These are phyloP conservation scores for Campoletis sonorensis DNA, from an alignment of 1,140 invertebrate species.

Conservation along the genomic window DNA sequence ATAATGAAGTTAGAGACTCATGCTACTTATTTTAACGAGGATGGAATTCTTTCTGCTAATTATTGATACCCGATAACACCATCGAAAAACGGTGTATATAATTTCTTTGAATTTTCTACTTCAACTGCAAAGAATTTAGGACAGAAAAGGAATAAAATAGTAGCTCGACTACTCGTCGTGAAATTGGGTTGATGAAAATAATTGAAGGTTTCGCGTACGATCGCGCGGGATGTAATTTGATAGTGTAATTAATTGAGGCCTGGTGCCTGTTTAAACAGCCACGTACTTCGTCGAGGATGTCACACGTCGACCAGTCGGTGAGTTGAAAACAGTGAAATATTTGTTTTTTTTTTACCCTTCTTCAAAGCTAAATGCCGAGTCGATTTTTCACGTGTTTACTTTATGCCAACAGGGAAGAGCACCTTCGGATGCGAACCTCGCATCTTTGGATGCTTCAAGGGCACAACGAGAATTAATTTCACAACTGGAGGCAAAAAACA, in stretches of 20 bases:
- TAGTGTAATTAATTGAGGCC: slow-evolving; percentile 41
- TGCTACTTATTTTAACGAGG: no score
- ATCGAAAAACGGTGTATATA: no score
- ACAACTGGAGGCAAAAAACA: slow-evolving; percentile 96
- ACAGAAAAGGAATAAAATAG: no score
- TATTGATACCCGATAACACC: no score
- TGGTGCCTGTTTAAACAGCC: slow-evolving; percentile 62
- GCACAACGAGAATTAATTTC: slow-evolving; percentile 95
- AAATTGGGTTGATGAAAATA: slow-evolving; percentile 10
- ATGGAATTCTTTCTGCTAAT: no score
- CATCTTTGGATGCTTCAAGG: slow-evolving; percentile 86
- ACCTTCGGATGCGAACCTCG: slow-evolving; percentile 85
- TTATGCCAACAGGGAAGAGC: slow-evolving; percentile 80
- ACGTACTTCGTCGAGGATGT: slow-evolving; percentile 72
- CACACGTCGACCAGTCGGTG: slow-evolving; percentile 72
- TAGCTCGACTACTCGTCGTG: no score
- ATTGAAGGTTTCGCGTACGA: slow-evolving; percentile 15
- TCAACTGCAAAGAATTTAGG: no score
- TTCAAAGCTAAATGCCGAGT: neutral
- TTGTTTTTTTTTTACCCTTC: no score
- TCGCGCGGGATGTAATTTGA: neutral
- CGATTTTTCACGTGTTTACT: neutral
- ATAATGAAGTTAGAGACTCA: no score
- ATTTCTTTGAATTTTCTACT: no score
- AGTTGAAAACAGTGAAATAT: slow-evolving; percentile 54